A percentile compares a stretch with the other conserved stretches of the same genome.
Evolutionary conservation across 2,888 invertebrate species (phyloP).

Genomic region (Nasonia oneida): DNA sequence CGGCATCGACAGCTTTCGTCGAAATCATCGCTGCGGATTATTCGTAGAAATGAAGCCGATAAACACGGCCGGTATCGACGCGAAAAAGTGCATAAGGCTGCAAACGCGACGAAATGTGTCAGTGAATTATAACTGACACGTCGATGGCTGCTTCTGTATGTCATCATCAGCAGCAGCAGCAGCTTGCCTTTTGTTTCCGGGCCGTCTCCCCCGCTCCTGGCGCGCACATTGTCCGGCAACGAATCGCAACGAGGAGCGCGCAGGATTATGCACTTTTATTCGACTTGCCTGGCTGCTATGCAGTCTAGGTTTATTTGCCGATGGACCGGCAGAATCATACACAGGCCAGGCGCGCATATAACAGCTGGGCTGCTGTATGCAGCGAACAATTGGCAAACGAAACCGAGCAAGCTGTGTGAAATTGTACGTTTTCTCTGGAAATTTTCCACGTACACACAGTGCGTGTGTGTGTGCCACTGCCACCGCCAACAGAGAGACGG

Average conservation of each 20-base stretch:
- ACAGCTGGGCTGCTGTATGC: neutral
- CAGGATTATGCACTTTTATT: slow-evolving; percentile 57
- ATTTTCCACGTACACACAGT: slow-evolving; percentile 1
- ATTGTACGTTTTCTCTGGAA: slow-evolving; percentile 53
- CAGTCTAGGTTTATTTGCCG: slow-evolving; percentile 52
- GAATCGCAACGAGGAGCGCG: slow-evolving; percentile 41
- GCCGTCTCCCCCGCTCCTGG: slow-evolving; percentile 8
- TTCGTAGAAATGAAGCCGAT: neutral
- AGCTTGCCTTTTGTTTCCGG: slow-evolving; percentile 53
- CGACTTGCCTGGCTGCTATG: slow-evolving; percentile 27
- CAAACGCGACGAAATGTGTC: neutral
- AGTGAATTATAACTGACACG: neutral
- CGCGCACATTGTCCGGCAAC: slow-evolving; percentile 30
- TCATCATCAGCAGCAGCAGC: neutral
- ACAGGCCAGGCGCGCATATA: neutral
- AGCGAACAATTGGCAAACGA: slow-evolving; percentile 45
- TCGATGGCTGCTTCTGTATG: neutral
- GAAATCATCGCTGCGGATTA: neutral
- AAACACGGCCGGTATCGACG: neutral
- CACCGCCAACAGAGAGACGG: neutral
- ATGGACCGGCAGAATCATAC: slow-evolving; percentile 20
- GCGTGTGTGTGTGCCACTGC: too few species aligned
- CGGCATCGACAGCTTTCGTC: too few species aligned
- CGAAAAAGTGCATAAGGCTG: neutral
- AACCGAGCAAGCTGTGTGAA: slow-evolving; percentile 42